These are phyloP conservation scores for Epinephelus malabaricus DNA, from an alignment of 2,797 vertebrate species.

Conservation along the genomic window DNA sequence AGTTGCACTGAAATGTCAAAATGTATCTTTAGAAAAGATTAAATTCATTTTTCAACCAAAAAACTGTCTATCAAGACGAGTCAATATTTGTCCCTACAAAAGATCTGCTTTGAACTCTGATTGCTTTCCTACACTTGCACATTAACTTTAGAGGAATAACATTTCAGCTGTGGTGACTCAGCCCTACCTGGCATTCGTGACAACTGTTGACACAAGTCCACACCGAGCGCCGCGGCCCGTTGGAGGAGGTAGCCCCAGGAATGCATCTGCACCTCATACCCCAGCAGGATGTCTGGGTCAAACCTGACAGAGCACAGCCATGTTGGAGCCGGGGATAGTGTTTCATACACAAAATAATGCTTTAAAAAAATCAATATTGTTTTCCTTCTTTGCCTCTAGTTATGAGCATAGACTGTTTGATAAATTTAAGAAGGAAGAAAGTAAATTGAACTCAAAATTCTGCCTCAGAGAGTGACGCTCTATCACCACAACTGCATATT, in stretches of 20 bases:
- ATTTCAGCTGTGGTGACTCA: no score
- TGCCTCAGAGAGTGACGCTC: neutral
- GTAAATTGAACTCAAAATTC: neutral
- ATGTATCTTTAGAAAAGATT: neutral
- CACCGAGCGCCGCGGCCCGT: conserved; percentile 90
- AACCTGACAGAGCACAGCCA: conserved; percentile 84
- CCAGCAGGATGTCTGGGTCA: conserved; percentile 97
- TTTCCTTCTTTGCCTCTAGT: neutral
- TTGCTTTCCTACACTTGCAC: neutral
- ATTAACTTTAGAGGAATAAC: neutral
- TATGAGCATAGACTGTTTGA: neutral
- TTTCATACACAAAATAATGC: neutral
- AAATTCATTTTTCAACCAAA: no score
- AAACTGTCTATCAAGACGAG: neutral
- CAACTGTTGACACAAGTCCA: conserved; percentile 94
- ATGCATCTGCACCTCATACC: conserved; percentile 98
- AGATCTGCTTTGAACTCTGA: neutral
- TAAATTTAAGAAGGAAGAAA: neutral
- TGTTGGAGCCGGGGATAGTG: neutral
- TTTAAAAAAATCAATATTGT: no score
- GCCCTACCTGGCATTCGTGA: conserved; percentile 94
- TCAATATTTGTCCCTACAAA: neutral
- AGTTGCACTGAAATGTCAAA: neutral
- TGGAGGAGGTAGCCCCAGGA: conserved; percentile 99
- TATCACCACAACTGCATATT: neutral